Evolutionary conservation across 2,797 vertebrate genomes (phyloP).

Genomic region (Sciaenops ocellatus): DNA sequence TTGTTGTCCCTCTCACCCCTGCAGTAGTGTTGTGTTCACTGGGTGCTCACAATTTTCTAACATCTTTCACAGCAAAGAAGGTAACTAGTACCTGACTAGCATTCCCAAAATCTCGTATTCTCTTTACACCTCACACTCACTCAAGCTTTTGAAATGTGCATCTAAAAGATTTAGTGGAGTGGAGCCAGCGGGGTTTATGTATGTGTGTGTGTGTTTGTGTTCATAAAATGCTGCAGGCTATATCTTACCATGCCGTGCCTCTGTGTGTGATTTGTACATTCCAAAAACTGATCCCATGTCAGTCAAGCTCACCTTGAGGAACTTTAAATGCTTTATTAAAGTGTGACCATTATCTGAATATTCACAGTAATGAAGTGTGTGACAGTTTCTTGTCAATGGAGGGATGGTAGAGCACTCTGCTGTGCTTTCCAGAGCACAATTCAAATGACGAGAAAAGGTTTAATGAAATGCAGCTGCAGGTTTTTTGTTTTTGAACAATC

Average conservation of each 20-base stretch:
- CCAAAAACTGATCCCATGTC: not conserved
- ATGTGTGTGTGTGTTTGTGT: too few relatives aligned
- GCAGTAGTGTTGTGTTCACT: not conserved
- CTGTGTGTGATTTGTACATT: not conserved
- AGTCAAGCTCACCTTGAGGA: not conserved
- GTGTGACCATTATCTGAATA: not conserved
- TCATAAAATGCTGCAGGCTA: not conserved
- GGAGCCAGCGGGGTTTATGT: not conserved
- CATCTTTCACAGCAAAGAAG: not conserved
- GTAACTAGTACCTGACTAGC: not conserved
- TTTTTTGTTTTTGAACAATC: not conserved
- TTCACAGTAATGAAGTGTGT: slow-evolving; percentile 1
- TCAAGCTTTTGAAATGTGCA: too few relatives aligned
- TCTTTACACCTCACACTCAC: not conserved
- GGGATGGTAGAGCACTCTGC: too few relatives aligned
- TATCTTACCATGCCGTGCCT: not conserved
- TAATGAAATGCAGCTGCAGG: not conserved
- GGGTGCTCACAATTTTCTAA: not conserved
- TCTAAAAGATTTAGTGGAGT: too few relatives aligned
- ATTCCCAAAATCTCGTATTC: not conserved
- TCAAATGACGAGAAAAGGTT: not conserved
- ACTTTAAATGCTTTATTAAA: not conserved
- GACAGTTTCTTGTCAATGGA: not conserved
- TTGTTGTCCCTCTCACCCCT: not conserved
- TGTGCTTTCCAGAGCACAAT: not conserved